Base-by-base conservation (phyloP, 2,888 invertebrate species). In the Drosophila glabriapex region DNA sequence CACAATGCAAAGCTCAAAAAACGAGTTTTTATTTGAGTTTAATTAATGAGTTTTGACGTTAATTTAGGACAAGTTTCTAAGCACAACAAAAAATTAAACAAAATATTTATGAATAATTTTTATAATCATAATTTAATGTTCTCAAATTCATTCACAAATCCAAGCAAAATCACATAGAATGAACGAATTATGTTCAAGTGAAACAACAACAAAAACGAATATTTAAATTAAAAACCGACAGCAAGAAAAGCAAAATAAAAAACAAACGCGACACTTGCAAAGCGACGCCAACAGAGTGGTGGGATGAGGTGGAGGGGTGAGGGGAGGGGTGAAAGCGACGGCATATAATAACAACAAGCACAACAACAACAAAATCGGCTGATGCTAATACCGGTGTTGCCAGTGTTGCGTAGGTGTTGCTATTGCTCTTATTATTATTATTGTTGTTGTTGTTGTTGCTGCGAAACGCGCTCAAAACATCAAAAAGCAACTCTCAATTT, bases 401-500 rank as follows among this genome's bases (percentile, higher is more conserved):
- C 59, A 64, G 53, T 75, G 69, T 64, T 85, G 86, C 83, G 81
- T 90, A 83, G 89, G 86, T 83, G 83, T 71, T 73, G 66, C 50
- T 66, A 25, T 73, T 59, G 46, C 28, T 50, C 14, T 22, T 58
- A 50, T 41, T 62, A 29, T 25, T 61, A 10, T 50, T 58, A 12
- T 64, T 43, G 16, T 33, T 52, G 19, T 49, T 53, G 70, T 39
- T 67, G 50, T 50, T 71, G 52, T 53, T 80, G 56, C 59, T 71
- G 76, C 46, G 54, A 56, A 62, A 61, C 68, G 50, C 64, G 76
- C 69, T 65, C 54, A 64, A 76, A 78, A 55, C 68, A 56, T 60
- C 64, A 70, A 76, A 70, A 90, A 88, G 46, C 89, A 85, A 85
- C 85, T 85, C 91, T 85, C 91, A 85, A 75, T 85, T 85, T 85